Base-by-base conservation (phyloP, 2,113 vertebrate genomes). In the Craseonycteris thonglongyai region DNA sequence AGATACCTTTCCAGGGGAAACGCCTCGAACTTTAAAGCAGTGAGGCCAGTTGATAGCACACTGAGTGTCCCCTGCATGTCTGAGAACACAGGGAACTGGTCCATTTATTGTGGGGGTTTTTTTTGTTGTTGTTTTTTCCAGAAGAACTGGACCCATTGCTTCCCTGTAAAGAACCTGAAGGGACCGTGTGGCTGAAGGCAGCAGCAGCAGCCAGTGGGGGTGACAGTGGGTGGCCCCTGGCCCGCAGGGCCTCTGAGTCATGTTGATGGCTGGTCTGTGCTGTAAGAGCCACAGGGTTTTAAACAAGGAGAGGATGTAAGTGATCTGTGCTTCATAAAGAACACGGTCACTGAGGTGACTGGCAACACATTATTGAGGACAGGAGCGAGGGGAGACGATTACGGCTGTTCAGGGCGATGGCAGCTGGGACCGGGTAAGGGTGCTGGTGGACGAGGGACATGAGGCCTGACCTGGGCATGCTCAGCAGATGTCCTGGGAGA, bases 401-500 rank as follows among this genome's bases (percentile, higher is more conserved):
- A 10, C 18, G 0, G 28, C 18, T 3, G 19, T 28, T 56, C 18
- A 19, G 26, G 61, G 66, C 21, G 47, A 35, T 16, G 61, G 24
- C 0, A 1, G 14, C 42, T 18, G 3, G 38, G 68, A 4, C 1
- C 5, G n/a, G 21, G 45, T 21, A 33, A n/a, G 3, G 38, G 24
- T 51, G 61, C 74, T 6, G 3, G 11, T 6, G 4, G 35, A 6
- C 14, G 61, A 0, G 0, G 59, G 51, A 59, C 3, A 2, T 1
- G 30, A 2, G 15, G 38, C 8, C 19, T 15, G 22, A 16, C 30
- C 30, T 19, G 9, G 28, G 68, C 1, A 33, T 54, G 65, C 26
- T 88, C 28, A 47, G 14, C 0, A 0, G 71, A n/a, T 1, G 3
- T 1, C 35, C 22, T 10, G n/a, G 24, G 4, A 58, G 33, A n/a